Percentiles rank a stretch among this genome's conserved stretches.
Conservation (phyloP, 2,797 vertebrate species). For the Dendrocincla tyrannina region DNA sequence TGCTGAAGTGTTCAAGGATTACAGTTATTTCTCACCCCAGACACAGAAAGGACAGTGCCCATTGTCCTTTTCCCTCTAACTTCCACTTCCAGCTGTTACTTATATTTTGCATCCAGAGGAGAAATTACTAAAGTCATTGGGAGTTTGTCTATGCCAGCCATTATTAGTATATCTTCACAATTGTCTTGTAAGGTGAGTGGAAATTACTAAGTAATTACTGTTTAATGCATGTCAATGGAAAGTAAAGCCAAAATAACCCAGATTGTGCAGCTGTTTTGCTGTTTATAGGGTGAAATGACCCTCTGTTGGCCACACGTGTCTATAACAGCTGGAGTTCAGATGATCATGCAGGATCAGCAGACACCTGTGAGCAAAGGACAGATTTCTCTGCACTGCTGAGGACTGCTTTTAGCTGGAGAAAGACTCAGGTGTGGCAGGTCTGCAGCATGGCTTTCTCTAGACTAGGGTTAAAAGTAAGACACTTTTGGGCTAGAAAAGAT, state of each 20-base stretch:
- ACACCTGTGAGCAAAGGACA: neutral
- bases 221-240: neutral
- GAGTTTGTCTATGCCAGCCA: neutral
- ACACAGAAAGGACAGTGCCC: neutral
- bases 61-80: neutral
- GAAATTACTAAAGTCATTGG: neutral
- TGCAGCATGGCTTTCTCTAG: neutral
- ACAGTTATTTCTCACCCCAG: neutral
- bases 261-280: neutral
- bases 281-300: neutral
- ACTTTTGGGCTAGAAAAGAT: neutral
- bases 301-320: neutral
- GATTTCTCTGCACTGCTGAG: neutral
- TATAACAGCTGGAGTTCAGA: neutral
- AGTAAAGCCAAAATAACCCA: neutral
- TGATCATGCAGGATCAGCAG: neutral
- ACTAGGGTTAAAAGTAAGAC: neutral
- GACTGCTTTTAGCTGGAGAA: neutral
- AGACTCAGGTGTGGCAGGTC: neutral
- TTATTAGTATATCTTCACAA: neutral
- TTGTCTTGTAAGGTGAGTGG: fast-evolving
- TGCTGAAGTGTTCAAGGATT: neutral
- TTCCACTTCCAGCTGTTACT: neutral
- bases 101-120: neutral
- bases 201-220: neutral